Conservation (phyloP, 2,797 vertebrate genomes). For the Eurystomus glaucurus region DNA sequence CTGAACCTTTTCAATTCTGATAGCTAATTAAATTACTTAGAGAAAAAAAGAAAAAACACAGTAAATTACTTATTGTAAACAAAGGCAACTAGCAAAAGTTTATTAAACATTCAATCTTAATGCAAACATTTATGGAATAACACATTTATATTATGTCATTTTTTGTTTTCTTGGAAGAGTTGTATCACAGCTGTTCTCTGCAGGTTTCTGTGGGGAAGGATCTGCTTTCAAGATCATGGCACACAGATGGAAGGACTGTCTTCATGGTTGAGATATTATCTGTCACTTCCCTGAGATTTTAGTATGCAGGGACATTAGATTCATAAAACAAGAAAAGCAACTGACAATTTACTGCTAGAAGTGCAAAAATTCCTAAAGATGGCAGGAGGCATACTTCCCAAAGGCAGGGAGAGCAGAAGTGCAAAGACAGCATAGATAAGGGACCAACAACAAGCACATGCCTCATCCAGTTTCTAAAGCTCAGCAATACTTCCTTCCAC, state of each 20-base stretch:
- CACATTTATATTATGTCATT: background rate
- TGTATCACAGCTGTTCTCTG: background rate
- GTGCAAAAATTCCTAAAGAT: background rate
- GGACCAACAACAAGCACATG: background rate
- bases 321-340: slow-evolving; percentile 1
- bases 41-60: background rate
- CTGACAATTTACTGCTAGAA: background rate
- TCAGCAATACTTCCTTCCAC: background rate
- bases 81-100: background rate
- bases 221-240: background rate
- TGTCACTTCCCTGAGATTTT: background rate
- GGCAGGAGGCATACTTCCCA: background rate
- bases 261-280: background rate
- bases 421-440: background rate
- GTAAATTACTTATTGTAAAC: background rate
- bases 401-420: background rate
- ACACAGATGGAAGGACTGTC: background rate
- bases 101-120: background rate
- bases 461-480: background rate
- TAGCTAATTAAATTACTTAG: background rate
- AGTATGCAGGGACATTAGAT: background rate
- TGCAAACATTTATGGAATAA: background rate
- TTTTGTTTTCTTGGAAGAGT: background rate
- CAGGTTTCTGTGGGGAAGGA: background rate
- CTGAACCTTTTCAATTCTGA: background rate